Evolutionary conservation across 2,113 vertebrate species (phyloP).

Genomic region (Gymnorhina tibicen): DNA sequence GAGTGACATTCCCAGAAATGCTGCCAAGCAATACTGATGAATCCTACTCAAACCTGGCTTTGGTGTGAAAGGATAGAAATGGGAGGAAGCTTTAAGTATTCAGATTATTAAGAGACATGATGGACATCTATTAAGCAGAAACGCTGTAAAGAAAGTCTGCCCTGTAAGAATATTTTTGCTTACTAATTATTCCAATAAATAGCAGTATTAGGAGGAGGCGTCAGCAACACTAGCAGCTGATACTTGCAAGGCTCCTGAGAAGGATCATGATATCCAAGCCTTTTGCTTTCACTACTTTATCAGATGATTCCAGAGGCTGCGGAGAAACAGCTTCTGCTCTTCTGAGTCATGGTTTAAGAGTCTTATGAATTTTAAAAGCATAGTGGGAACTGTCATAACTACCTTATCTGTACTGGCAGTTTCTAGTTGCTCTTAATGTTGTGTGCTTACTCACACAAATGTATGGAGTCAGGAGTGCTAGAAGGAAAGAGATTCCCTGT

Average conservation of each 20-base stretch:
- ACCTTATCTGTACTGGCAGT: background rate
- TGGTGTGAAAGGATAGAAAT: background rate
- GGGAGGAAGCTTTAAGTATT: background rate
- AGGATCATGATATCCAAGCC: background rate
- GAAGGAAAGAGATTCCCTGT: background rate
- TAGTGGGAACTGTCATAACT: background rate
- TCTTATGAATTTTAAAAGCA: background rate
- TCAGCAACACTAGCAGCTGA: background rate
- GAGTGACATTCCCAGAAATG: background rate
- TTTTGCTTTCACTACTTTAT: background rate
- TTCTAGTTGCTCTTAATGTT: background rate
- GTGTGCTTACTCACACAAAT: background rate
- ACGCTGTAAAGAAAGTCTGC: background rate
- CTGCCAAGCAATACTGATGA: background rate
- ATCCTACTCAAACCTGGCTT: background rate
- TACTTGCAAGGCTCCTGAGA: background rate
- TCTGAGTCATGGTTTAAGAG: background rate
- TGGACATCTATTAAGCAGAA: background rate
- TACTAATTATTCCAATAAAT: background rate
- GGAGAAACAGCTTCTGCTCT: background rate
- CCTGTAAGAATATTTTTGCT: background rate
- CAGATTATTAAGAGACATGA: background rate
- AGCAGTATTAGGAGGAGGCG: background rate
- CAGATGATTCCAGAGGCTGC: background rate
- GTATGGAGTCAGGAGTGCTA: background rate